These are phyloP conservation scores for Meghimatium bilineatum DNA, from an alignment of 2,888 invertebrate genomes.

Conservation along the genomic window DNA sequence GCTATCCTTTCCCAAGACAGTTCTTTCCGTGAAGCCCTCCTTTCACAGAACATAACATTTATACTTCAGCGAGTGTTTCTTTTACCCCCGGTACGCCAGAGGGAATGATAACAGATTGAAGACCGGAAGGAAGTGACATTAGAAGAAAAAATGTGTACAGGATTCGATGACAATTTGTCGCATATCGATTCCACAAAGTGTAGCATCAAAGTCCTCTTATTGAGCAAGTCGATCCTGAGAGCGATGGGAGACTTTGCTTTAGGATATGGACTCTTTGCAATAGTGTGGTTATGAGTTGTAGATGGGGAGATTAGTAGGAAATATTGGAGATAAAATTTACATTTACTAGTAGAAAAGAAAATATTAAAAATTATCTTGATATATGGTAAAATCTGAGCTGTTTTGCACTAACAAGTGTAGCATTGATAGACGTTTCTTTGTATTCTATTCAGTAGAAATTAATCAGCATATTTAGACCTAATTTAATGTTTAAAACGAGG, in stretches of 20 bases:
- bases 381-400: no score
- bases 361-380: no score
- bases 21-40: not conserved
- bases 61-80: not conserved
- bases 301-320: not conserved
- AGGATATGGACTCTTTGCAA: not conserved
- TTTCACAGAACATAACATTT: not conserved
- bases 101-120: constrained; percentile 16
- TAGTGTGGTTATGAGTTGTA: not conserved
- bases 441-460: no score
- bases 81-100: not conserved
- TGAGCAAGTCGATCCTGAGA: constrained; percentile 6
- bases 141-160: not conserved
- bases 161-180: constrained; percentile 21
- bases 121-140: not conserved
- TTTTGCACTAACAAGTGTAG: no score
- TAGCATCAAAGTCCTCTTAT: constrained; percentile 11
- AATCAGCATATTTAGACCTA: no score
- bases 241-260: not conserved
- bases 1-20: no score
- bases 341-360: not conserved
- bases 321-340: not conserved
- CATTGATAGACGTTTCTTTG: no score
- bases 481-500: no score
- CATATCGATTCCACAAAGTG: constrained; percentile 16